Conservation (phyloP, 2,113 vertebrate species). For the Pygathrix nemaeus region DNA sequence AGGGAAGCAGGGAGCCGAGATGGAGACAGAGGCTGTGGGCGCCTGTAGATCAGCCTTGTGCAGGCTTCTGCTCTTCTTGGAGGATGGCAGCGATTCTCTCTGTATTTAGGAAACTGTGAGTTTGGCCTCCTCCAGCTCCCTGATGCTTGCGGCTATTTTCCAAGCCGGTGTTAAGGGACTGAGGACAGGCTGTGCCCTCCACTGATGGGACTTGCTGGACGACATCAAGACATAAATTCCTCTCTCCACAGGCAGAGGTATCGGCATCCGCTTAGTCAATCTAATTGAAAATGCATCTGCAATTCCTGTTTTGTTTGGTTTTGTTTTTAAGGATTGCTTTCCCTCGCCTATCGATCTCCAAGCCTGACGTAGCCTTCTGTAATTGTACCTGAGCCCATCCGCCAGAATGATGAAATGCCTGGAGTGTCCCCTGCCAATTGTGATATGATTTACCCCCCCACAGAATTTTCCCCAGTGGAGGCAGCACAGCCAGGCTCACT, state of each 20-base stretch:
- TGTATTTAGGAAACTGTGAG: background rate
- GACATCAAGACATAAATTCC: conserved; percentile 55
- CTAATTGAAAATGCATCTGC: conserved; percentile 85
- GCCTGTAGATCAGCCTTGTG: rapidly evolving
- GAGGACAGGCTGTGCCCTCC: background rate
- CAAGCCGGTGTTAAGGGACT: background rate
- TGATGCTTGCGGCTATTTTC: background rate
- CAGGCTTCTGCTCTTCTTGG: background rate
- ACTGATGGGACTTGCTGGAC: background rate
- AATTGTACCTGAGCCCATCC: conserved; percentile 81
- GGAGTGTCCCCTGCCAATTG: conserved; percentile 58
- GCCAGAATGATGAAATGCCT: conserved; percentile 74
- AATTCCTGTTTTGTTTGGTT: conserved; percentile 72
- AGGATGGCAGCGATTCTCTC: rapidly evolving
- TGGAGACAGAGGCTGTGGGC: rapidly evolving
- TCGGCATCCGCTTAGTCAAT: conserved; percentile 82
- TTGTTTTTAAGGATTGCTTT: conserved; percentile 85
- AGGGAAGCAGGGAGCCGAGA: too few species aligned
- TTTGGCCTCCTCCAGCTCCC: background rate
- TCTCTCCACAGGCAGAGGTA: conserved; percentile 77
- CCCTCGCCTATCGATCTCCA: conserved; percentile 81
- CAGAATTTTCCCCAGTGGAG: background rate
- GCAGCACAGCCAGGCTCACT: background rate
- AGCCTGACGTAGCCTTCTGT: conserved; percentile 74
- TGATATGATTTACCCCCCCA: conserved; percentile 23